A percentile compares a stretch with the other conserved stretches of the same genome.
Evolutionary conservation across 2,113 vertebrate species (phyloP).

Genomic region (Cyprichromis sp.): DNA sequence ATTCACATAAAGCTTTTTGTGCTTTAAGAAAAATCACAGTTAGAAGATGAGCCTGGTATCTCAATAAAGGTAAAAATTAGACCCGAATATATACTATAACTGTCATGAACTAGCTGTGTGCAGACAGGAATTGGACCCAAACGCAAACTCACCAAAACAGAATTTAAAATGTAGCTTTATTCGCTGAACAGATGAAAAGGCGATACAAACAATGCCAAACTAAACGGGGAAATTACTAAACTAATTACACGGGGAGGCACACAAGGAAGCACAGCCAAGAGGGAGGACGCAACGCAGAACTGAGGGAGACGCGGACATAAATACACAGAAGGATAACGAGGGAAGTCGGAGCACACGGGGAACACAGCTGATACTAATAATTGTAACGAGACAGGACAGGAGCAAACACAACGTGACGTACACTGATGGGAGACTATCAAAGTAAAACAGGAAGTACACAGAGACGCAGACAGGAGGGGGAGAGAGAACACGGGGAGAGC

Average conservation of each 20-base stretch:
- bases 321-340: not conserved
- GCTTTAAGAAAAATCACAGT: not conserved
- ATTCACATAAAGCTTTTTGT: not conserved
- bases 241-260: accelerated
- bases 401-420: not conserved
- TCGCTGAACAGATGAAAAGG: not conserved
- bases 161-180: not conserved
- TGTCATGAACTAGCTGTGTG: not conserved
- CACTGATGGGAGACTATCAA: not conserved
- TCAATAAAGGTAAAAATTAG: not conserved
- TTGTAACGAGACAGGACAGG: not conserved
- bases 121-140: not conserved
- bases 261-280: not conserved
- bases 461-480: not conserved
- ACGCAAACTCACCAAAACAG: accelerated
- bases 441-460: not conserved
- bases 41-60: not conserved
- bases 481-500: not conserved
- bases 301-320: not conserved
- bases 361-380: not conserved
- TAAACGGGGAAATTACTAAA: not conserved
- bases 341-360: accelerated
- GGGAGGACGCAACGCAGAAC: accelerated
- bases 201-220: not conserved
- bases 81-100: accelerated